phyloP scores from a whole-genome alignment of 1,140 invertebrate species.

The Geopemphigus sp. region DNA sequence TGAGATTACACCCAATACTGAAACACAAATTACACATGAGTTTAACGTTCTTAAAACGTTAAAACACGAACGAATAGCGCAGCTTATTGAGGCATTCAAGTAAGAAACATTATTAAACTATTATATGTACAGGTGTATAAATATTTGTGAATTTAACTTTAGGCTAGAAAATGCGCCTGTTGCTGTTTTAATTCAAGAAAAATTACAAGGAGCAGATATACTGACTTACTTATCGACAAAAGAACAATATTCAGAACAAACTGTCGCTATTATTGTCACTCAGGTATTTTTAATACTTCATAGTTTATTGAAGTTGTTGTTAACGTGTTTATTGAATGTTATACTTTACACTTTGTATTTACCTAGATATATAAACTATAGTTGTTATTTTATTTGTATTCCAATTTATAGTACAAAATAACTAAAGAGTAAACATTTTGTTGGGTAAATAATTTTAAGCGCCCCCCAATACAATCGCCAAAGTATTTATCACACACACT shows the following conservation, averaged over 20 bases:
- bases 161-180: conserved; percentile 59
- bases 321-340: too few relatives aligned
- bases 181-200: conserved; percentile 78
- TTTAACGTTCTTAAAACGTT: conserved; percentile 77
- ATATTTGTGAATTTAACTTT: background rate
- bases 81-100: conserved; percentile 69
- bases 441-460: too few relatives aligned
- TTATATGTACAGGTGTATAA: too few relatives aligned
- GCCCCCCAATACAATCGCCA: too few relatives aligned
- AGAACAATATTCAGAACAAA: conserved; percentile 87
- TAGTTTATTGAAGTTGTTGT: too few relatives aligned
- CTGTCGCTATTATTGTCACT: conserved; percentile 77
- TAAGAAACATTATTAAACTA: conserved; percentile 53
- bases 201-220: conserved; percentile 87
- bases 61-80: conserved; percentile 80
- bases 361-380: too few relatives aligned
- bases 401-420: too few relatives aligned
- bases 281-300: conserved; percentile 59
- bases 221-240: conserved; percentile 81
- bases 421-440: too few relatives aligned
- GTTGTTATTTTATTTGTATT: too few relatives aligned
- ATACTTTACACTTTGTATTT: too few relatives aligned
- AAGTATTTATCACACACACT: conserved; percentile 2
- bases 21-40: conserved; percentile 70
- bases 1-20: conserved; percentile 66